Evolutionary conservation across 2,797 vertebrate genomes (phyloP).

Genomic region (Oreonectes daqikongensis): DNA sequence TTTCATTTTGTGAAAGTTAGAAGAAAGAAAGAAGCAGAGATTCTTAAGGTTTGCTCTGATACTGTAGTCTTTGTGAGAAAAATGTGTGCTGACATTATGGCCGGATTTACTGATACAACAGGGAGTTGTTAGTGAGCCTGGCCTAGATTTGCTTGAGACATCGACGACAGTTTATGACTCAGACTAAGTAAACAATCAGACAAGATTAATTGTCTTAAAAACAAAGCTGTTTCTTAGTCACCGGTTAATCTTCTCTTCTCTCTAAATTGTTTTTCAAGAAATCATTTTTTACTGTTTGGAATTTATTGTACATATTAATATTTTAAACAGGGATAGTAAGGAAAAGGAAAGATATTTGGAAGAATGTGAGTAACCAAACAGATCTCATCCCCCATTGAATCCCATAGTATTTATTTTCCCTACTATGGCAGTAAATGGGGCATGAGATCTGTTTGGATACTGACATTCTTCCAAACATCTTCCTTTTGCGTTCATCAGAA

Average conservation of each 20-base stretch:
- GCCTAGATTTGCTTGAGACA: conserved; percentile 20
- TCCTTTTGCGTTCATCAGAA: too few species aligned
- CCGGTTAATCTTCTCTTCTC: background rate
- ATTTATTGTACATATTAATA: too few species aligned
- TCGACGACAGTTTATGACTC: conserved; percentile 35
- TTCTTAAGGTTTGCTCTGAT: background rate
- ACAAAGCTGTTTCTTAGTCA: background rate
- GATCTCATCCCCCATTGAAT: too few species aligned
- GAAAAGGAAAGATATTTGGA: too few species aligned
- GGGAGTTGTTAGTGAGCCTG: background rate
- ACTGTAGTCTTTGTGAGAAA: background rate
- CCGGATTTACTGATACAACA: background rate
- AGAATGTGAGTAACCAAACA: too few species aligned
- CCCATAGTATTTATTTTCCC: too few species aligned
- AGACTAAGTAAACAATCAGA: conserved; percentile 58
- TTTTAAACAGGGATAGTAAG: too few species aligned
- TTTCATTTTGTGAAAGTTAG: background rate
- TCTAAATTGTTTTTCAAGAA: background rate
- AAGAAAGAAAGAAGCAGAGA: background rate
- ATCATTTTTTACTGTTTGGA: background rate
- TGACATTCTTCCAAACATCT: too few species aligned
- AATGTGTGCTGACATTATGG: background rate
- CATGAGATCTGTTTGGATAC: too few species aligned
- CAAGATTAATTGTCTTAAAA: conserved; percentile 61
- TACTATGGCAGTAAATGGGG: too few species aligned